Base-by-base conservation (phyloP, 2,797 vertebrate genomes). In the Sarcophilus harrisii region DNA sequence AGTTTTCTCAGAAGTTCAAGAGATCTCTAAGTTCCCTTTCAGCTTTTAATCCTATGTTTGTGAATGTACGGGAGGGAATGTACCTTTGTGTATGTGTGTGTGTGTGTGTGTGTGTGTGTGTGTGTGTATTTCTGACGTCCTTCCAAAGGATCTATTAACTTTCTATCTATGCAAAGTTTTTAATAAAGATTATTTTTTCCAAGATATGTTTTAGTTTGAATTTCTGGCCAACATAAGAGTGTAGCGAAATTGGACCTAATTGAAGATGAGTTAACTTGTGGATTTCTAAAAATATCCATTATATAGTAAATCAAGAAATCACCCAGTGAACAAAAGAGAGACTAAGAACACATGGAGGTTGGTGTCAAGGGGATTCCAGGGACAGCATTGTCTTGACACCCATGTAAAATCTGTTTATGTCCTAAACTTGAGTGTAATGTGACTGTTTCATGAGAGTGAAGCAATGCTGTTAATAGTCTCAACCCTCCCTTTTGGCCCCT, bases 391-490 rank as follows among this genome's bases (percentile, higher is more conserved):
- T 96, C 93, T 97, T 94, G 97, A 96, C 32, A 58, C 54, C 93
- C 97, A 96, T 94, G 93, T 92, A 93, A 96, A 97, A 96, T 97
- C 95, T 95, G 94, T 93, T 95, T 96, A 94, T 60, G 91, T 93
- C 52, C 92, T 95, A 95, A 96, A 94, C 90, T 93, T 95, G 96
- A 94, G 95, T 97, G 96, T 97, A 60, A 95, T 94, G 95, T 97
- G 96, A 97, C 96, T 97, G 97, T 96, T 98, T 98, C 96, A 98
- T 98, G 96, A 98, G 96, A 95, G 95, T 94, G 94, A 90, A 62
- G 91, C 97, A 98, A 98, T 92, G 95, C 96, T 97, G 96, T 97
- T 97, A 98, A 95, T 94, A 96, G 95, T 94, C 96, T 97, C 95
- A 97, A 98, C 97, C 97, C 96, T 97, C 21, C 96, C 94, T 97